A percentile compares a stretch with the other conserved stretches of the same genome.
Conservation (phyloP, 2,888 invertebrate species). For the Parthenolecanium corni region DNA sequence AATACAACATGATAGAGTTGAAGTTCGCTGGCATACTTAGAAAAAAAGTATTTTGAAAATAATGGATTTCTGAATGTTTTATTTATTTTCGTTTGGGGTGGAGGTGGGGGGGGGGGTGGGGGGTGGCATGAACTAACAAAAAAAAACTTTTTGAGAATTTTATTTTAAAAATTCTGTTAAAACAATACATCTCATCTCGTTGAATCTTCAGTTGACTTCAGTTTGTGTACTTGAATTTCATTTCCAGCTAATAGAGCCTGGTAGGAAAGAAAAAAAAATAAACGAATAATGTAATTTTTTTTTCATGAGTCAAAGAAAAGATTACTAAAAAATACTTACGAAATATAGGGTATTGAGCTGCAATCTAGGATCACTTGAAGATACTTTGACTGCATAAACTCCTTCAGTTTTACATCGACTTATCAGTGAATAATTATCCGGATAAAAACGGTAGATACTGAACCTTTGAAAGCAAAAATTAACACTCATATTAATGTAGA, state of each 20-base stretch:
- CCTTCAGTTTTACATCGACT: background rate
- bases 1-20: too few species aligned
- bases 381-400: background rate
- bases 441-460: constrained; percentile 6
- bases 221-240: background rate
- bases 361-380: background rate
- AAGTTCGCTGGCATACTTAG: too few species aligned
- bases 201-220: background rate
- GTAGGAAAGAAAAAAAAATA: background rate
- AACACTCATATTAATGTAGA: too few species aligned
- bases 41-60: too few species aligned
- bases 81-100: too few species aligned
- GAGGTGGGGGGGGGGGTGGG: too few species aligned
- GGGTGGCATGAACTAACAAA: too few species aligned
- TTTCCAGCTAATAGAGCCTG: background rate
- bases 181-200: background rate
- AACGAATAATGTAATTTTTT: too few species aligned
- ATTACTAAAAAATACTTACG: background rate
- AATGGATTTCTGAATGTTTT: too few species aligned
- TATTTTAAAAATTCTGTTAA: too few species aligned
- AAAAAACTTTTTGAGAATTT: too few species aligned
- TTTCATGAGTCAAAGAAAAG: too few species aligned
- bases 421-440: constrained; percentile 2
- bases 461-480: background rate
- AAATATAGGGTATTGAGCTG: background rate